Conservation (phyloP, 2,113 vertebrate species). For the Malurus alboscapulatus region DNA sequence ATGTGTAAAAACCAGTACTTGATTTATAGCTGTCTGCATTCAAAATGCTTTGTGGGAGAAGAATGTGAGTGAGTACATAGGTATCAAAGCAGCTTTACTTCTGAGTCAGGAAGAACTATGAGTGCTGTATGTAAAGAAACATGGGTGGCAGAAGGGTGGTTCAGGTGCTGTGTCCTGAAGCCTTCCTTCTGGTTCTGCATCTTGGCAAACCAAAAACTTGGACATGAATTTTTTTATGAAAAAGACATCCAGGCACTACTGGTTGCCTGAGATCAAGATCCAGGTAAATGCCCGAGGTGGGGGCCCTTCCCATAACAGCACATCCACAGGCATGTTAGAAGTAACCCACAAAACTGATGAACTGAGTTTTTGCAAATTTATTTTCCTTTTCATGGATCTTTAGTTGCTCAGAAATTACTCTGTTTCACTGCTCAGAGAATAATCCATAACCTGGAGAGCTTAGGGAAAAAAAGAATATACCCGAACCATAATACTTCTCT, state of each 20-base stretch:
- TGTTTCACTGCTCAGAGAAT: background rate
- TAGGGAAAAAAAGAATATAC: background rate
- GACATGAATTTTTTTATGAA: rapidly evolving
- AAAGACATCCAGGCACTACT: background rate
- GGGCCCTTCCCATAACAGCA: background rate
- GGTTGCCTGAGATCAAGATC: background rate
- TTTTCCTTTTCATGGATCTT: background rate
- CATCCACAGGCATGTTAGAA: background rate
- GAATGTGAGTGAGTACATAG: background rate
- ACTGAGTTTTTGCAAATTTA: background rate
- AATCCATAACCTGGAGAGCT: background rate
- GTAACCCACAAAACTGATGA: background rate
- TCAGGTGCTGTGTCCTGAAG: background rate
- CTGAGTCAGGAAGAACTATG: background rate
- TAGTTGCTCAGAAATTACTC: background rate
- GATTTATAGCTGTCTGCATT: background rate
- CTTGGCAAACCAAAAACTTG: background rate
- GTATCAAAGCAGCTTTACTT: background rate
- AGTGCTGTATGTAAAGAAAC: background rate
- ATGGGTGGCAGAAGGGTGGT: background rate
- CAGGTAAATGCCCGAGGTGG: background rate
- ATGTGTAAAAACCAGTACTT: rapidly evolving
- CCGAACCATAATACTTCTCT: background rate
- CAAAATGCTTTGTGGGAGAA: background rate
- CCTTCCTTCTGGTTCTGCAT: background rate